Evolutionary conservation across 2,113 vertebrate species (phyloP).

Genomic region (Tragelaphus imberbis): DNA sequence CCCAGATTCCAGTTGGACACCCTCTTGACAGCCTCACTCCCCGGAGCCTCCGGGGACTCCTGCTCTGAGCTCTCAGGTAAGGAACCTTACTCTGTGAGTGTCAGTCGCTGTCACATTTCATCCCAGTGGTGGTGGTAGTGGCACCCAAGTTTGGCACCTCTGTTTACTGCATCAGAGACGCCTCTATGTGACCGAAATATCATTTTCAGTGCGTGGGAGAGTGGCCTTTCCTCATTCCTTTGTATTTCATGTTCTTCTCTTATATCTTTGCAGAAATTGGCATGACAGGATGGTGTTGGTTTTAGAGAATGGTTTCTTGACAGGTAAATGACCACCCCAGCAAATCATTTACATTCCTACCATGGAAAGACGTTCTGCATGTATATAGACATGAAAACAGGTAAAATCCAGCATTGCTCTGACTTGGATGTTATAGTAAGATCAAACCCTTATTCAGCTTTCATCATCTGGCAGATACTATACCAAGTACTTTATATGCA

Average conservation of each 20-base stretch:
- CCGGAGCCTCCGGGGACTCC: background rate
- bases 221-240: slow-evolving; percentile 47
- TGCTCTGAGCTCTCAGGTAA: background rate
- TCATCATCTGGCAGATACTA: background rate
- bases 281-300: slow-evolving; percentile 39
- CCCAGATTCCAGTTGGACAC: background rate
- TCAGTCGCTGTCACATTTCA: background rate
- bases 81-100: background rate
- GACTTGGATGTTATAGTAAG: background rate
- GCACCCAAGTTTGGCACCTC: rapidly evolving
- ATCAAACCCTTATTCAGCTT: background rate
- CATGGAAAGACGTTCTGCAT: slow-evolving; percentile 41
- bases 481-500: background rate
- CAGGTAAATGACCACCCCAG: background rate
- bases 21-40: background rate
- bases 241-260: slow-evolving; percentile 31
- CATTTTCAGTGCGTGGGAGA: background rate
- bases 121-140: background rate
- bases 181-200: background rate
- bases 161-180: background rate
- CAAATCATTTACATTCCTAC: slow-evolving; percentile 35
- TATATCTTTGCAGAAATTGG: slow-evolving; percentile 45
- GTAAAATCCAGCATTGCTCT: slow-evolving; percentile 38
- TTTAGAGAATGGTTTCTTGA: background rate
- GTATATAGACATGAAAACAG: slow-evolving; percentile 43